Evolutionary conservation across 2,797 vertebrate genomes (phyloP).

Genomic region (Orientallactaga sibirica): DNA sequence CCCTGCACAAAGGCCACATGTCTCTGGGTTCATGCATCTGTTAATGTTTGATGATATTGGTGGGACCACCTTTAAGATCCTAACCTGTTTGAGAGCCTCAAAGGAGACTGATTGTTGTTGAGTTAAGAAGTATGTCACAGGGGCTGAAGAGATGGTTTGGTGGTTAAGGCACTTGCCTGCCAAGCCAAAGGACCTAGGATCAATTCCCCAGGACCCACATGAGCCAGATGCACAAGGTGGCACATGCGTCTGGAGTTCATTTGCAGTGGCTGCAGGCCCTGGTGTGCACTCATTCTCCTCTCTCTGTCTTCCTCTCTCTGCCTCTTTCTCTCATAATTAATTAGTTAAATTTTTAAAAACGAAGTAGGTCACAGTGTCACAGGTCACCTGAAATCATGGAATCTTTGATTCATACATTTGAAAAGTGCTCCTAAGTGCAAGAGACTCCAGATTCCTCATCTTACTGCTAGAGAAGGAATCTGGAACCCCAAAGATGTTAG

Average conservation of each 20-base stretch:
- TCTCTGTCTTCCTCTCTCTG: too few relatives aligned
- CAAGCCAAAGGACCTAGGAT: too few relatives aligned
- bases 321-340: too few relatives aligned
- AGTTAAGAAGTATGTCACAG: background rate
- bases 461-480: background rate
- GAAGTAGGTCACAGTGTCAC: background rate
- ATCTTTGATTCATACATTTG: background rate
- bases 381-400: background rate
- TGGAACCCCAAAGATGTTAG: conserved; percentile 1
- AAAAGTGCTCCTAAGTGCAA: background rate
- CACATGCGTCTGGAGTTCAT: too few relatives aligned
- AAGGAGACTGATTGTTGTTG: background rate
- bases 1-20: background rate
- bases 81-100: background rate
- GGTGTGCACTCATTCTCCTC: too few relatives aligned
- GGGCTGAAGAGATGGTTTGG: background rate
- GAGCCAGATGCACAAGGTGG: too few relatives aligned
- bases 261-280: too few relatives aligned
- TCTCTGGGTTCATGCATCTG: background rate
- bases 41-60: background rate
- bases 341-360: too few relatives aligned
- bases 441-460: background rate
- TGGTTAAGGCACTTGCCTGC: too few relatives aligned
- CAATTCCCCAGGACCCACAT: too few relatives aligned
- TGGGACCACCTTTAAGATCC: background rate